phyloP scores from a whole-genome alignment of 2,113 vertebrate species.

The Cercopithecus mona region DNA sequence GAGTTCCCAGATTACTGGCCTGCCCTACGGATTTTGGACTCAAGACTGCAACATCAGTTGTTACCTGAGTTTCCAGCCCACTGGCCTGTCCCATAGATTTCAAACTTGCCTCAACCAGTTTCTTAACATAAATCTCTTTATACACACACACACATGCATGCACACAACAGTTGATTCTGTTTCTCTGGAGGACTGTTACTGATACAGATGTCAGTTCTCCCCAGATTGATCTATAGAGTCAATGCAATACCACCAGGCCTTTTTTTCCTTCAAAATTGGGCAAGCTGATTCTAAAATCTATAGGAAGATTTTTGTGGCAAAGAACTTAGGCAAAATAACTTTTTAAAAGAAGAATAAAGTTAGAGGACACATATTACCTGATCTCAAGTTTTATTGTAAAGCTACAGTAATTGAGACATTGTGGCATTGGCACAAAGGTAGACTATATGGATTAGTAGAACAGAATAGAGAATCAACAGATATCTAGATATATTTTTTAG shows the following conservation, averaged over 20 bases:
- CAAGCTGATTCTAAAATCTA: slow-evolving; percentile 22
- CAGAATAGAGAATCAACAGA: not conserved
- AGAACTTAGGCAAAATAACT: slow-evolving; percentile 20
- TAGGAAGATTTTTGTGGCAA: not conserved
- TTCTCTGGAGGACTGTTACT: not conserved
- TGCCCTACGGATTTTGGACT: not conserved
- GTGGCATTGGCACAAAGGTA: not conserved
- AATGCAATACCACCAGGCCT: not conserved
- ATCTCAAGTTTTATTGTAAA: slow-evolving; percentile 18
- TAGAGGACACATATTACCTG: not conserved
- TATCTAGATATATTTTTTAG: not conserved
- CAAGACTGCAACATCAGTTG: not conserved
- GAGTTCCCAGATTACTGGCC: not conserved
- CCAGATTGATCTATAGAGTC: not conserved
- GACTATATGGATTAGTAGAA: not conserved
- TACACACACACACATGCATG: not conserved
- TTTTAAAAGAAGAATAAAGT: slow-evolving; percentile 27
- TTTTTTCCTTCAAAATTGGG: not conserved
- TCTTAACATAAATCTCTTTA: not conserved
- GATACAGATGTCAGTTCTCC: not conserved
- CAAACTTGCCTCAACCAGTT: not conserved
- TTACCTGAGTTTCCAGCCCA: not conserved
- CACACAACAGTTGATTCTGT: not conserved
- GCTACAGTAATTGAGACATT: not conserved
- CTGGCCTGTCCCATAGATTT: not conserved